A percentile compares a stretch with the other conserved stretches of the same genome.
phyloP scores from a whole-genome alignment of 2,113 vertebrate genomes.

The Patagioenas fasciata region DNA sequence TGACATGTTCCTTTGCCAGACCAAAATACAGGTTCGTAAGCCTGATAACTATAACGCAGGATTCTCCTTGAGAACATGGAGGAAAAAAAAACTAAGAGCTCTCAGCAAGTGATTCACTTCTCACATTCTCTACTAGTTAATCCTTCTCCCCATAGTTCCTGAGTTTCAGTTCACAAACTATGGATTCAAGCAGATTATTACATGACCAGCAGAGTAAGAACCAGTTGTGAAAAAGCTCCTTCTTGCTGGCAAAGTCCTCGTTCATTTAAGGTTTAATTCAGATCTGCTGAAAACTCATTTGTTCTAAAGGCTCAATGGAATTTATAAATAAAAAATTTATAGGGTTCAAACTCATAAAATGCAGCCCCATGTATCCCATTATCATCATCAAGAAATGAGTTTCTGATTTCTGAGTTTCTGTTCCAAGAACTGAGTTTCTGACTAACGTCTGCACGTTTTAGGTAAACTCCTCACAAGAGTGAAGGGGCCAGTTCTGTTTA shows the following conservation, averaged over 20 bases:
- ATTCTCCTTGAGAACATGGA: background rate
- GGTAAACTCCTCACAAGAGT: background rate
- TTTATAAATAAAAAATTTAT: background rate
- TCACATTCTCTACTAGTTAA: background rate
- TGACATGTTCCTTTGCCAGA: background rate
- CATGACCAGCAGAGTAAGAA: background rate
- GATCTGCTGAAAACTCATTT: background rate
- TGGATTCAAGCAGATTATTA: background rate
- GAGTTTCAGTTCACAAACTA: background rate
- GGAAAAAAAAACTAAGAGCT: background rate
- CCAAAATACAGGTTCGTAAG: background rate
- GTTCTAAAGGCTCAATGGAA: background rate
- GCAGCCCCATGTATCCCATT: background rate
- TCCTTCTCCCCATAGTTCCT: background rate
- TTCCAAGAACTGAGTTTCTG: background rate
- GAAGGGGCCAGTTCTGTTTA: too few relatives aligned
- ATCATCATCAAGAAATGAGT: background rate
- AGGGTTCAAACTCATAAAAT: too few relatives aligned
- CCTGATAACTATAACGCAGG: background rate
- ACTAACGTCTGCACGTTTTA: fast-evolving
- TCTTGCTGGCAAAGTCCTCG: background rate
- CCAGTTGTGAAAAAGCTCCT: background rate
- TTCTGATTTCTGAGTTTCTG: too few relatives aligned
- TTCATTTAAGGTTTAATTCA: background rate
- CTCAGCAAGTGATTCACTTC: background rate